These are phyloP conservation scores for Catharus bicknelli DNA, from an alignment of 2,113 vertebrate genomes.

Conservation along the genomic window DNA sequence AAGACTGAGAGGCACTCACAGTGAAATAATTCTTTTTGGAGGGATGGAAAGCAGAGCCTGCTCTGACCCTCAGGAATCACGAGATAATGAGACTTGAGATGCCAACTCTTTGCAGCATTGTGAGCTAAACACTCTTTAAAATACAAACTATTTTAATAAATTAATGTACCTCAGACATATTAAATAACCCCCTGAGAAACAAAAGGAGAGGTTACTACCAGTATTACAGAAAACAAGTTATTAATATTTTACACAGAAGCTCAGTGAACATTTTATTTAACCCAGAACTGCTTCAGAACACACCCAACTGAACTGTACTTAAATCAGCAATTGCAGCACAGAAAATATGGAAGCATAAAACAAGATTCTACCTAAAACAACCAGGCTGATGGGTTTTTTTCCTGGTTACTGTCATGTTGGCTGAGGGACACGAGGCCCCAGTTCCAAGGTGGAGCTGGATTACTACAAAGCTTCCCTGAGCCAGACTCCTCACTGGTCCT, in stretches of 20 bases:
- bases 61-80: background rate
- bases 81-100: background rate
- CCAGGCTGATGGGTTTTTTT: background rate
- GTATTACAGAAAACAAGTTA: background rate
- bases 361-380: background rate
- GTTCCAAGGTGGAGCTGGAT: background rate
- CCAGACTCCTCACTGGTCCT: slow-evolving; percentile 7
- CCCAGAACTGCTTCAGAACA: background rate
- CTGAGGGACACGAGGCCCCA: background rate
- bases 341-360: background rate
- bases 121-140: background rate
- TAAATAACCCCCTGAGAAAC: background rate
- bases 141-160: background rate
- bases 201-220: background rate
- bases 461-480: background rate
- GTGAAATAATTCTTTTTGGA: background rate
- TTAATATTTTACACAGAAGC: background rate
- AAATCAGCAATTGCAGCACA: background rate
- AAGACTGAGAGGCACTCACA: fast-evolving
- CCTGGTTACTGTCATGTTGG: background rate
- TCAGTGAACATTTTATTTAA: background rate
- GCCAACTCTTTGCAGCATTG: background rate
- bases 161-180: background rate
- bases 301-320: background rate
- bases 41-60: background rate